These are phyloP conservation scores for Nymphalis c-album DNA, from an alignment of 2,888 invertebrate genomes.

Conservation along the genomic window DNA sequence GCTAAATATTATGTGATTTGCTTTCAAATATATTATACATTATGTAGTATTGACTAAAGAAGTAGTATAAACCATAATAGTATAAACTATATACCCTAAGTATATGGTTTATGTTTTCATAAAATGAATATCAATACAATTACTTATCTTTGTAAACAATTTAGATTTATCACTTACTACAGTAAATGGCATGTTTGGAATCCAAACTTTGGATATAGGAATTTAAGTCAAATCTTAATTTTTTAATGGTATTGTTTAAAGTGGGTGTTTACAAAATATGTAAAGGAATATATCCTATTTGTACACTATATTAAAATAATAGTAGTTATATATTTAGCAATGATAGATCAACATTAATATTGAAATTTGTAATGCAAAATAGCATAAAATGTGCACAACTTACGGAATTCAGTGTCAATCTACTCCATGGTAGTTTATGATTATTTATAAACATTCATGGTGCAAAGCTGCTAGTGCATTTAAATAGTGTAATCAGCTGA, in stretches of 20 bases:
- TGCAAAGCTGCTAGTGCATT: conserved; percentile 54
- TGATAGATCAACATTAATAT: not conserved
- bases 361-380: not conserved
- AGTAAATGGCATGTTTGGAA: not conserved
- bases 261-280: not conserved
- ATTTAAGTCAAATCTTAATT: not conserved
- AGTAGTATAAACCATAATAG: too few species aligned
- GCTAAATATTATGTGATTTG: too few species aligned
- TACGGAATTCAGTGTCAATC: conserved; percentile 18
- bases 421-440: conserved; percentile 40
- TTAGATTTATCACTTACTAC: not conserved
- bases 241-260: conserved; percentile 1
- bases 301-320: not conserved
- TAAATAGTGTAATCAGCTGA: conserved; percentile 73
- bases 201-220: not conserved
- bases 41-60: too few species aligned
- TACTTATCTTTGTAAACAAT: not conserved
- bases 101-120: not conserved
- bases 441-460: conserved; percentile 57
- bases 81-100: too few species aligned
- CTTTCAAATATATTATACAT: too few species aligned
- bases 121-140: not conserved
- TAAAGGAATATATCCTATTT: not conserved
- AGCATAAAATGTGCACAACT: conserved; percentile 19
- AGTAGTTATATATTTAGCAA: not conserved